Percentiles rank a stretch among this genome's conserved stretches.
Conservation (phyloP, 2,113 vertebrate species). For the Ctenodactylus gundi region DNA sequence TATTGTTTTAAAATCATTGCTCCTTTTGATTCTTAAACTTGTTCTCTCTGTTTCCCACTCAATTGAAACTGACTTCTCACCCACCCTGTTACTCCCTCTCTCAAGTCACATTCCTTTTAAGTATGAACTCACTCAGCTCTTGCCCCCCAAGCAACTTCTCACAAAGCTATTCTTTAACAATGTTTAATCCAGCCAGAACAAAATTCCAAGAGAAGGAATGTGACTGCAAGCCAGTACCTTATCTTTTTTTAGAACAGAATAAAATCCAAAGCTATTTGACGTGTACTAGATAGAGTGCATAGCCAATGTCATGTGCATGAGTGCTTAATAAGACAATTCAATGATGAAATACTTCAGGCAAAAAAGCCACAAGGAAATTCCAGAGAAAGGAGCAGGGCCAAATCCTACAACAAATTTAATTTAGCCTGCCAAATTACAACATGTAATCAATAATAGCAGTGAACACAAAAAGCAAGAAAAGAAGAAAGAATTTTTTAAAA, state of each 20-base stretch:
- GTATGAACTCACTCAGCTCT: slow-evolving; percentile 54
- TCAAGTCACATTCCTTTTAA: background rate
- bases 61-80: background rate
- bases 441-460: slow-evolving; percentile 35
- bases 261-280: slow-evolving; percentile 36
- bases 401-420: slow-evolving; percentile 62
- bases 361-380: slow-evolving; percentile 49
- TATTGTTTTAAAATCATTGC: slow-evolving; percentile 60
- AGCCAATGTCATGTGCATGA: background rate
- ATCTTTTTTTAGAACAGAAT: slow-evolving; percentile 67
- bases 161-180: slow-evolving; percentile 47
- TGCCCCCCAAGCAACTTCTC: slow-evolving; percentile 36
- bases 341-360: slow-evolving; percentile 28
- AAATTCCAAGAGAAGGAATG: slow-evolving; percentile 68
- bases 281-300: background rate
- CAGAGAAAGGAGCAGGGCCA: background rate
- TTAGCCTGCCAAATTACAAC: slow-evolving; percentile 35
- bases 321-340: slow-evolving; percentile 20
- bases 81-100: background rate
- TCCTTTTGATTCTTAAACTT: slow-evolving; percentile 8
- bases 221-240: slow-evolving; percentile 40
- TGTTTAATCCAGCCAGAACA: slow-evolving; percentile 52
- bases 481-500: background rate
- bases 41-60: background rate
- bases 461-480: background rate